Evolutionary conservation across 2,888 invertebrate genomes (phyloP).

Genomic region (Drosophila ustulata): DNA sequence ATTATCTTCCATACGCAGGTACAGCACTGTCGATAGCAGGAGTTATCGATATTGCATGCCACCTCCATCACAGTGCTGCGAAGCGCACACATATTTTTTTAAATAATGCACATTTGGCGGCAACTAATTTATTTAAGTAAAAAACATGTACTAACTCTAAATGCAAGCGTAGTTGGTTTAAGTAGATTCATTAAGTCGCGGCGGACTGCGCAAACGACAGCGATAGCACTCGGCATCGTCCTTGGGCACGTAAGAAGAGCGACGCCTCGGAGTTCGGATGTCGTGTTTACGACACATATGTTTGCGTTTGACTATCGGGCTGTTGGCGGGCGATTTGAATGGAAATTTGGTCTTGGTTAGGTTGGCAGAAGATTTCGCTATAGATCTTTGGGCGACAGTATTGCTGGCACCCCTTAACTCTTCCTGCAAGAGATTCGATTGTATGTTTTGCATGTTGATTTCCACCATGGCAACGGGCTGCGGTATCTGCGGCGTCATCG

Average conservation of each 20-base stretch:
- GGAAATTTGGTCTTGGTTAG: not conserved
- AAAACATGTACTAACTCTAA: not conserved
- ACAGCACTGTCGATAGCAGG: not conserved
- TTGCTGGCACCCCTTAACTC: slow-evolving; percentile 23
- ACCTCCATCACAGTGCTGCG: not conserved
- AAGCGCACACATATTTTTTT: not conserved
- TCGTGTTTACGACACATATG: slow-evolving; percentile 21
- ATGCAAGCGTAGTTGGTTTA: not conserved
- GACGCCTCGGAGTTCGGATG: not conserved
- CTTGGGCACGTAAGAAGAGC: not conserved
- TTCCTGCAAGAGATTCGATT: slow-evolving; percentile 52
- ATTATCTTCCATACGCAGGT: not conserved
- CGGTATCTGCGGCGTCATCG: not conserved
- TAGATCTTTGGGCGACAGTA: slow-evolving; percentile 10
- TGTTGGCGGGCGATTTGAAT: not conserved
- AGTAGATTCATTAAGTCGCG: not conserved
- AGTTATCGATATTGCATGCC: not conserved
- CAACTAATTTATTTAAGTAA: slow-evolving; percentile 12
- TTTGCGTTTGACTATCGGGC: not conserved
- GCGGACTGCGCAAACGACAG: slow-evolving; percentile 41
- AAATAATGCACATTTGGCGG: not conserved
- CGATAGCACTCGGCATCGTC: slow-evolving; percentile 32
- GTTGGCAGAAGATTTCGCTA: not conserved
- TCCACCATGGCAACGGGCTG: slow-evolving; percentile 62
- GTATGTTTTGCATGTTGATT: slow-evolving; percentile 59